Base-by-base conservation (phyloP, 2,113 vertebrate species). In the Rhabdomys dilectus region DNA sequence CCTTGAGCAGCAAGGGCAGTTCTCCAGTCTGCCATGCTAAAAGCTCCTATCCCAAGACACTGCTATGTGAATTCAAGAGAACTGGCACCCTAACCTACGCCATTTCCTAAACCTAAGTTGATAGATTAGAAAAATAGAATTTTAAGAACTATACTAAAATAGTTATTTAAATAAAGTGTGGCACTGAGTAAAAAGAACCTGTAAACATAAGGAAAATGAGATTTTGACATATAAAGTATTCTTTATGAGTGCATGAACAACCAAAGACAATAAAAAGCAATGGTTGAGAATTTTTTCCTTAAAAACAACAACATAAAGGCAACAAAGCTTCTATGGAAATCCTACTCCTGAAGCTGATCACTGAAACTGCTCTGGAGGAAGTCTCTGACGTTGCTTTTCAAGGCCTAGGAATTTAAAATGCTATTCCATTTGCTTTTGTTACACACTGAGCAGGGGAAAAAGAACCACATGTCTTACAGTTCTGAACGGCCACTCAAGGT, bases 371-470 rank as follows among this genome's bases (percentile, higher is more conserved):
- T 82, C 77, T 51, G 64, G 13, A 80, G 68, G 48, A 77, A 88
- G 70, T 81, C 85, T 80, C 76, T 72, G 66, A 56, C 60, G 93
- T 96, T 89, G 16, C 68, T 82, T 88, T 80, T 81, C 60, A 60
- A 88, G 60, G 80, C n/a, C 73, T 2, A 29, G 36, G 24, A 34
- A 84, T 58, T 93, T 90, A 90, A 93, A 95, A 85, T 85, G 51
- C 51, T 51, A 64, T 0, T n/a, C 86, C 17, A 56, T 62, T n/a
- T 58, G 77, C 19, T 72, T 81, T 70, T 86, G 70, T 77, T 60
- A 62, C 6, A 58, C 10, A 78, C 56, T 78, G 31, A 60, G 15
- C 68, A 6, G 15, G 89, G 17, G 22, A 94, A 86, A 94, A 94
- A 51, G 15, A 42, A 88, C 45, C 70, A 86, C 42, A 39, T 2